Conservation (phyloP, 2,113 vertebrate genomes). For the Neolamprologus hecqui region DNA sequence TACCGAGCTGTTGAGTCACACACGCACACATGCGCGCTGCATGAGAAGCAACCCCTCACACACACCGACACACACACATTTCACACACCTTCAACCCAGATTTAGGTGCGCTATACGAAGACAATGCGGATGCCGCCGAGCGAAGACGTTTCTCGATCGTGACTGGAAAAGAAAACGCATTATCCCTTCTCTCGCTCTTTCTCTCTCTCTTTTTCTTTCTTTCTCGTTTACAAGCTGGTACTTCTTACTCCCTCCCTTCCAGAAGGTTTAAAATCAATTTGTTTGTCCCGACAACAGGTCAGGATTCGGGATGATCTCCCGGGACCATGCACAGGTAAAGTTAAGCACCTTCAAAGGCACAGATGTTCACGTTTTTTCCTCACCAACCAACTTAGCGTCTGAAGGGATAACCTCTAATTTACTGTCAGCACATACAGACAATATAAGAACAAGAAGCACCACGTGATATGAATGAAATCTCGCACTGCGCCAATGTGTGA, state of each 20-base stretch:
- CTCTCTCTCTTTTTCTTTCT: neutral
- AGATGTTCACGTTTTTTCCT: neutral
- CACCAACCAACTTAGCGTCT: neutral
- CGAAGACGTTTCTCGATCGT: neutral
- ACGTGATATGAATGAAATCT: slow-evolving; percentile 60
- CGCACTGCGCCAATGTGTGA: slow-evolving; percentile 40
- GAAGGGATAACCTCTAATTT: neutral
- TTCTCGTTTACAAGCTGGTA: neutral
- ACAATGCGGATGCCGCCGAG: slow-evolving; percentile 20
- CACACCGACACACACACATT: neutral
- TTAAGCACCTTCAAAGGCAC: neutral
- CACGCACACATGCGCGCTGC: neutral
- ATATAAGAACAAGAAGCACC: neutral
- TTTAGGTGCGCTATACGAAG: neutral
- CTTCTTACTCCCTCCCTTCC: neutral
- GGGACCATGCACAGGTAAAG: neutral
- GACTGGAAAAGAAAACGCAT: neutral
- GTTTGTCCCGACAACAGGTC: neutral
- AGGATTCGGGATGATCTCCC: neutral
- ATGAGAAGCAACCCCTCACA: neutral
- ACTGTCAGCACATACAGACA: neutral
- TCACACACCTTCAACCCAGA: neutral
- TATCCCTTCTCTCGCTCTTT: neutral
- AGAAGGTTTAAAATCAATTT: neutral
- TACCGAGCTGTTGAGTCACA: slow-evolving; percentile 22